Evolutionary conservation across 2,797 vertebrate species (phyloP).

Genomic region (Ceyx erithaca): DNA sequence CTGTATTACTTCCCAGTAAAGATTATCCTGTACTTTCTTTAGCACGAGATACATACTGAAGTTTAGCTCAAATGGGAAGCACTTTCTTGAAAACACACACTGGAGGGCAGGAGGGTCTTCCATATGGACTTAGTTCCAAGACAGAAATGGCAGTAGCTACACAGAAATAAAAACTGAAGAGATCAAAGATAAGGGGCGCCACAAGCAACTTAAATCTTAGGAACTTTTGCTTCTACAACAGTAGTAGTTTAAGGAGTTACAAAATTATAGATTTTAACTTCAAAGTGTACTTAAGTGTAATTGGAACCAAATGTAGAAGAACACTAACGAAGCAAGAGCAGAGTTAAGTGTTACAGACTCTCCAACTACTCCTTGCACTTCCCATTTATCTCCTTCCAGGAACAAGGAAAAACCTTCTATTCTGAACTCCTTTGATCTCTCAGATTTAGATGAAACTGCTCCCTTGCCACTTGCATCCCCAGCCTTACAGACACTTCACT

Average conservation of each 20-base stretch:
- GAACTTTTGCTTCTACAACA: neutral
- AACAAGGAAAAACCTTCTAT: constrained; percentile 16
- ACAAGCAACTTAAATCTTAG: neutral
- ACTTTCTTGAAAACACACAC: neutral
- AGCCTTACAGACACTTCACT: neutral
- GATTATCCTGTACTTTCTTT: neutral
- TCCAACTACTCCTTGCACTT: neutral
- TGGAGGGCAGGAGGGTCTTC: neutral
- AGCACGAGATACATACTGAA: neutral
- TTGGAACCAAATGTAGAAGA: neutral
- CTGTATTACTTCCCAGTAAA: neutral
- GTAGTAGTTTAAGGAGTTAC: neutral
- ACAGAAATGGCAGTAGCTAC: neutral
- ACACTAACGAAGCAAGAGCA: neutral
- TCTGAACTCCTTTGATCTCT: constrained; percentile 24
- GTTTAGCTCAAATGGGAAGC: neutral
- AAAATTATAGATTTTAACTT: neutral
- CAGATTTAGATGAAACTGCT: neutral
- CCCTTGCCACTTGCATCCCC: accelerated
- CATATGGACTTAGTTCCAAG: neutral
- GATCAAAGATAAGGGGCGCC: neutral
- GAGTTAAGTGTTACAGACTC: neutral
- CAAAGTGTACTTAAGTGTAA: neutral
- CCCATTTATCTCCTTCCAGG: constrained; percentile 39
- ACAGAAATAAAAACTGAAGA: neutral